phyloP scores from a whole-genome alignment of 1,140 invertebrate species.

The Notospermus geniculatus region DNA sequence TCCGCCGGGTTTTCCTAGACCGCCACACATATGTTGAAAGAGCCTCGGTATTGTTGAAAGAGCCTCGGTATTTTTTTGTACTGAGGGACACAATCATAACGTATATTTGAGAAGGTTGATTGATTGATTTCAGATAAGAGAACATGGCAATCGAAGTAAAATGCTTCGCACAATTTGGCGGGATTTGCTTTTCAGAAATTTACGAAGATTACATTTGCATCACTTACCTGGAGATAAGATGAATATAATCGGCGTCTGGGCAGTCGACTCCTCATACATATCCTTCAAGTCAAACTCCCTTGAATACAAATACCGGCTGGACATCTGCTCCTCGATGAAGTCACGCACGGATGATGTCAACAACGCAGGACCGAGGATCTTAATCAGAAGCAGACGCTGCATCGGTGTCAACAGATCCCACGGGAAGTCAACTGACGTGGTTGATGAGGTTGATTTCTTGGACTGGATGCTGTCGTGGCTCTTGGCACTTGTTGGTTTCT shows the following conservation, averaged over 20 bases:
- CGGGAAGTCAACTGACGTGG: conserved; percentile 24
- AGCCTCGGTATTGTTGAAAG: no score
- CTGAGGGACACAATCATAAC: no score
- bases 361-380: conserved; percentile 39
- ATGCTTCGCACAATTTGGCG: neutral
- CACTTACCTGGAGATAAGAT: conserved; percentile 46
- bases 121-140: no score
- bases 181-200: neutral
- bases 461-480: no score
- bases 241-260: conserved; percentile 49
- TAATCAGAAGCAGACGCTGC: conserved; percentile 48
- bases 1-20: no score
- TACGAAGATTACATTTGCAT: neutral
- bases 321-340: conserved; percentile 47
- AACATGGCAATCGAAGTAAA: no score
- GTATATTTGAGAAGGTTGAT: no score
- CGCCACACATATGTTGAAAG: no score
- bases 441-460: neutral
- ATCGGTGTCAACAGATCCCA: conserved; percentile 44
- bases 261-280: conserved; percentile 46
- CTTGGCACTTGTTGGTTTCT: no score
- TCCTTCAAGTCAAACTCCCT: conserved; percentile 50
- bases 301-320: conserved; percentile 40
- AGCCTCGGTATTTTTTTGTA: no score
- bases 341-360: conserved; percentile 35